Evolutionary conservation across 2,797 vertebrate genomes (phyloP), one percentile per base, ranked within the genome.

Genomic region (Chiloscyllium punctatum): DNA sequence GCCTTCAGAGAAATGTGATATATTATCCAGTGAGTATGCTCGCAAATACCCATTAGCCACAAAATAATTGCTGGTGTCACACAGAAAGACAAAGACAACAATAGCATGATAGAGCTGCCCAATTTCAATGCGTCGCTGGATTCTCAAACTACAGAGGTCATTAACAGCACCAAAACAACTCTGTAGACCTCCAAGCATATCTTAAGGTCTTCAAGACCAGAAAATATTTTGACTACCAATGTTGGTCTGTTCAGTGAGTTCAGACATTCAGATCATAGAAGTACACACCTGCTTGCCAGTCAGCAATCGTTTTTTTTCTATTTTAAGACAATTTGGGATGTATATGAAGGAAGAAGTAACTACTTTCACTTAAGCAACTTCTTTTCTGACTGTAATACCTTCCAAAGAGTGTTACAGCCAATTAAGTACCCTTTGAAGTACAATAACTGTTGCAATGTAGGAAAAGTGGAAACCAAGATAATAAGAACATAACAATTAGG

Each of bases 61-160:
- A 92, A 53, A 68, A 68, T 91, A 91, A 91, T 92, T 68, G 62
- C 33, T 92, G 62, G 62, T 68, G 62, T 68, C 62, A 92, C 42
- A n/a, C 21, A 23, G 57, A 37, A 66, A 37, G 88, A 66, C 18
- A 91, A 91, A 92, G 18, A 7, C 9, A 92, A 92, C 30, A 68
- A 62, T 30, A 62, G 30, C 62, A 92, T 92, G 62, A 68, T 16
- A 92, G 62, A 62, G 62, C 57, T 37, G 62, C 62, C 62, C n/a
- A 92, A 68, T 92, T 68, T 92, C 62, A 68, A 8, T n/a, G 62
- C 9, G n/a, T 66, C 91, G 88, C 57, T 37, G 33, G 57, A 91
- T 91, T 66, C 57, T 16, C 88, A 66, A 91, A 66, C 30, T 30
- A n/a, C 30, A 66, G 33, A 21, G 8, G 88, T 91, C 30, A 68